Evolutionary conservation across 2,888 invertebrate genomes (phyloP), one percentile per base, ranked within the genome.

Genomic region (Thera obeliscata): DNA sequence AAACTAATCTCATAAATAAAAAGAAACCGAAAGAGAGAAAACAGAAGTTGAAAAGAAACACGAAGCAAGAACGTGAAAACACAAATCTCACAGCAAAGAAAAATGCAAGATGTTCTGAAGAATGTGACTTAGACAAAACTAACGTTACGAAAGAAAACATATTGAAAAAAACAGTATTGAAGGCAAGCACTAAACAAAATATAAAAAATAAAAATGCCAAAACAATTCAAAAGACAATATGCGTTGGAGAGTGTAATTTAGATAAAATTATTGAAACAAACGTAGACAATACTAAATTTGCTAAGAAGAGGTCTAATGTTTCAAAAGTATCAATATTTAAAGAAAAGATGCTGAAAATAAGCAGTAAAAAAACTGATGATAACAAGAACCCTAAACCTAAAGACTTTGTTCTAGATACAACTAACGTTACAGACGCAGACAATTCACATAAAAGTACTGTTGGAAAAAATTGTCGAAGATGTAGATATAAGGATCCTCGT

Each of bases 361-460:
- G 9, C 33, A 33, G 6, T 52, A 52, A 33, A 52, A 33, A 52
- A 52, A 3, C 33, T 33, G 9, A 9, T 61, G 11, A 9, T n/a
- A 55, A 22, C 46, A 3, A 33, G 3, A 43, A 56, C 7, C 22
- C 52, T 8, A 33, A 52, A 33, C 8, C 33, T 52, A 3, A 52
- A 52, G 33, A 52, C 52, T 3, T 7, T 9, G 33, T 9, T 59
- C 11, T n/a, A 33, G 35, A 35, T 8, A 48, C 46, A 58, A n/a
- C 7, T 12, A 38, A 38, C 6, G 36, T 50, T 12, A 38, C 49
- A 12, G 4, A 12, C 0, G 3, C 38, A 36, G n/a, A 49, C 3
- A 60, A 22, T 9, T 49, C 50, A 22, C 22, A 22, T 12, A 65
- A 66, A 52, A 61, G 56, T 61, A 56, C 55, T 22, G 35, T 59